A percentile compares a stretch with the other conserved stretches of the same genome.
Conservation (phyloP, 2,113 vertebrate species). For the Conger conger region DNA sequence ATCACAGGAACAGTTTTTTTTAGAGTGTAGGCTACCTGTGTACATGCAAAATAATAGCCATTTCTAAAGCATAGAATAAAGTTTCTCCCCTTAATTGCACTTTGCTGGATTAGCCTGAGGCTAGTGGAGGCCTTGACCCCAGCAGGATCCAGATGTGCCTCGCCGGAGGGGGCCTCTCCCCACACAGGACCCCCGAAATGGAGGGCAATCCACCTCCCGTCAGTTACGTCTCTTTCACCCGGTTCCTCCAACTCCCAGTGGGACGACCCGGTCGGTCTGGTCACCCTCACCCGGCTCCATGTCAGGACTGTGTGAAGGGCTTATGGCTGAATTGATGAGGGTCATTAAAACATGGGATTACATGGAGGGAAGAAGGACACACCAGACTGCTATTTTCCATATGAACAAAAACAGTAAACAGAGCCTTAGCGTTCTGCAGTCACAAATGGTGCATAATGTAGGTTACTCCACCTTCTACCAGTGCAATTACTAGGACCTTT, state of each 20-base stretch:
- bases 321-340: slow-evolving; percentile 81
- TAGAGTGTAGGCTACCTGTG: neutral
- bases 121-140: slow-evolving; percentile 94
- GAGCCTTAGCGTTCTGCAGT: neutral
- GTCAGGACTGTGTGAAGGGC: slow-evolving; percentile 70
- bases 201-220: slow-evolving; percentile 62
- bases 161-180: slow-evolving; percentile 76
- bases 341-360: slow-evolving; percentile 66
- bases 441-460: neutral
- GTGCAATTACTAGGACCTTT: neutral
- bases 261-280: slow-evolving; percentile 63
- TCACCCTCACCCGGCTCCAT: slow-evolving; percentile 64
- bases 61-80: slow-evolving; percentile 85
- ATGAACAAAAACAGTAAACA: neutral
- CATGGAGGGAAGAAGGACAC: neutral
- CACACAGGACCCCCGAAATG: slow-evolving; percentile 65
- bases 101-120: slow-evolving; percentile 89
- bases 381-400: neutral
- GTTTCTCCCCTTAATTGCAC: slow-evolving; percentile 92
- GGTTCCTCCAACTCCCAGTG: slow-evolving; percentile 51
- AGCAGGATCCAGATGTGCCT: slow-evolving; percentile 98
- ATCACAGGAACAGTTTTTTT: too few relatives aligned
- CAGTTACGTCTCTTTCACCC: slow-evolving; percentile 58
- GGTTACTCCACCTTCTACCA: neutral
- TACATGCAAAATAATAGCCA: slow-evolving; percentile 28